A percentile compares a stretch with the other conserved stretches of the same genome.
Evolutionary conservation across 2,113 vertebrate genomes (phyloP).

Genomic region (Drymodes brunneopygia): DNA sequence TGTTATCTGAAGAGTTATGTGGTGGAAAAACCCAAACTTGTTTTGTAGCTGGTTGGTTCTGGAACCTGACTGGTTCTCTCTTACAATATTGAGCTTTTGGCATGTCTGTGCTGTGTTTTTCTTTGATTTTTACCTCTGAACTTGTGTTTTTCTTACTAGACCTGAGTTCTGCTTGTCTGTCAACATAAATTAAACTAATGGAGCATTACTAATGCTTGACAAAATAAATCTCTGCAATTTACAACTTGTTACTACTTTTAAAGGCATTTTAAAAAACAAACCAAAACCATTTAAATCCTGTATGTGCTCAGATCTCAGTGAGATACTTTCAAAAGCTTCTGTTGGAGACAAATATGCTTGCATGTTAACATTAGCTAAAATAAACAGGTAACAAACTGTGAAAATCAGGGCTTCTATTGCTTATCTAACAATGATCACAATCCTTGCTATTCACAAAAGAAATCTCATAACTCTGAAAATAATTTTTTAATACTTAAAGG

Average conservation of each 20-base stretch:
- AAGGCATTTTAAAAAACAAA: neutral
- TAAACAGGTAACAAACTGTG: neutral
- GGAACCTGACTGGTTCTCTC: neutral
- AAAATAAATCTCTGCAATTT: neutral
- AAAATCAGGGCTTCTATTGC: neutral
- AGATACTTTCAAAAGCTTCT: neutral
- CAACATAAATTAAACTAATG: neutral
- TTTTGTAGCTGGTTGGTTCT: neutral
- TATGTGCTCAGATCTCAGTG: neutral
- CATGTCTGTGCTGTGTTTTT: neutral
- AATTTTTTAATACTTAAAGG: neutral
- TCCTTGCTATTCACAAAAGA: neutral
- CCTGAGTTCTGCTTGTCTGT: neutral
- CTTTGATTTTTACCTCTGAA: neutral
- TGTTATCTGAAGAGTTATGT: neutral
- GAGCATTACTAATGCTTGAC: neutral
- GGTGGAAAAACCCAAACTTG: rapidly evolving
- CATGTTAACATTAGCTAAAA: neutral
- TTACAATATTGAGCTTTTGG: neutral
- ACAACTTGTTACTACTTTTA: neutral
- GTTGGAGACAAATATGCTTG: neutral
- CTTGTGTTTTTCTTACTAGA: neutral
- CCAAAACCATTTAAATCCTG: neutral
- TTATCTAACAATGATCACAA: neutral
- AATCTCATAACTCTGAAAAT: neutral